A percentile compares a stretch with the other conserved stretches of the same genome.
Evolutionary conservation across 2,113 vertebrate species (phyloP).

Genomic region (Phyllostomus discolor): DNA sequence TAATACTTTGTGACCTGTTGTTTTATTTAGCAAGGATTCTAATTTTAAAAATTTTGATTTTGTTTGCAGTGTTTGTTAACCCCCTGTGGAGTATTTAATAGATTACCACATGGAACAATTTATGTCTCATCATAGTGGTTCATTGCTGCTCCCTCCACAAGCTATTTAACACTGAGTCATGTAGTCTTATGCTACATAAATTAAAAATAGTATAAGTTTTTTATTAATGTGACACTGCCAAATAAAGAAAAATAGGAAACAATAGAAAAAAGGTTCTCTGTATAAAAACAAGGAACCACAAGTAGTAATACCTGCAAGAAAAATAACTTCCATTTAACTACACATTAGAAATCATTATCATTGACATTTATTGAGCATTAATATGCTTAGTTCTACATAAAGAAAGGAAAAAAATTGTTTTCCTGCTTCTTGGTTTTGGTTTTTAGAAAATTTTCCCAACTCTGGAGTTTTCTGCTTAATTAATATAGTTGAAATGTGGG

Average conservation of each 20-base stretch:
- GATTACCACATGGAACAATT: neutral
- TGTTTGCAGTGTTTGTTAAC: neutral
- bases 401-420: neutral
- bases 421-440: neutral
- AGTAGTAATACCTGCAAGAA: neutral
- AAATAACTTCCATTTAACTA: neutral
- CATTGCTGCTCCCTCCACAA: neutral
- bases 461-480: neutral
- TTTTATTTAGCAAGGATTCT: neutral
- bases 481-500: neutral
- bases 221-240: neutral
- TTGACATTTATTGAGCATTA: neutral
- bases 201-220: neutral
- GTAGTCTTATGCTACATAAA: neutral
- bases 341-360: neutral
- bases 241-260: neutral
- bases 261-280: neutral
- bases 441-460: neutral
- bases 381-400: neutral
- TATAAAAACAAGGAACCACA: neutral
- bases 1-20: neutral
- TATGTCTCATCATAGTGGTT: neutral
- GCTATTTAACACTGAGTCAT: neutral
- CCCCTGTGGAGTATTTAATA: neutral
- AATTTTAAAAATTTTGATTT: neutral